Base-by-base conservation (phyloP, 1,140 invertebrate genomes). In the Leptopilina clavipes region DNA sequence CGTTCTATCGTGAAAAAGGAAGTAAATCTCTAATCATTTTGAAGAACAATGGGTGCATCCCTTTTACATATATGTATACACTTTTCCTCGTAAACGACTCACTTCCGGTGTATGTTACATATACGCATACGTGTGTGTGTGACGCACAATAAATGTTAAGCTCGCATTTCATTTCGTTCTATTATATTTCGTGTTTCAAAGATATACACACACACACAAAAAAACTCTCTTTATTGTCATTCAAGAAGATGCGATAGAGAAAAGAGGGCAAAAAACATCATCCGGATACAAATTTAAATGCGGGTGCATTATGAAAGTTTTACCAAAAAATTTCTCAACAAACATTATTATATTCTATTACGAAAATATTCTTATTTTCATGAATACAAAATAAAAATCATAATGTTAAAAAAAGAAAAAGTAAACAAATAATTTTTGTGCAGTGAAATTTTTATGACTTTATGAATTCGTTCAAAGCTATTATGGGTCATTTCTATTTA, bases 41-140 rank as follows among this genome's bases (percentile, higher is more conserved):
- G n/a, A 31, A 37, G 73, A 78, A 83, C 81, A 83, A 79, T 82
- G 76, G 76, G 44, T 45, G 45, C 74, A 78, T 84, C 76, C 75
- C 76, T 70, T 48, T 65, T 37, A 25, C 48, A 72, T 56, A 54
- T 31, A 31, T n/a, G 25, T 31, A 31, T 14, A 19, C 22, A 31
- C 25, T 31, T 72, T 76, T 52, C 43, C 71, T 76, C 56, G 56
- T 72, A 73, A 79, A 84, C 79, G 81, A 84, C 81, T 72, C 73
- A 75, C 71, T 84, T 84, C 83, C 83, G 83, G 83, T 83, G 75
- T 80, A 40, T 45, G 52, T 84, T 84, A 83, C 81, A 40, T 52
- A 40, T 9, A 40, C 37, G 37, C 37, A 6, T 9, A 75, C 71
- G 71, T 77, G 37, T 6, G 77, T 72, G 71, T 77, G 43, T 73